These are phyloP conservation scores for Felis chaus DNA, from an alignment of 2,113 vertebrate species.

Conservation along the genomic window DNA sequence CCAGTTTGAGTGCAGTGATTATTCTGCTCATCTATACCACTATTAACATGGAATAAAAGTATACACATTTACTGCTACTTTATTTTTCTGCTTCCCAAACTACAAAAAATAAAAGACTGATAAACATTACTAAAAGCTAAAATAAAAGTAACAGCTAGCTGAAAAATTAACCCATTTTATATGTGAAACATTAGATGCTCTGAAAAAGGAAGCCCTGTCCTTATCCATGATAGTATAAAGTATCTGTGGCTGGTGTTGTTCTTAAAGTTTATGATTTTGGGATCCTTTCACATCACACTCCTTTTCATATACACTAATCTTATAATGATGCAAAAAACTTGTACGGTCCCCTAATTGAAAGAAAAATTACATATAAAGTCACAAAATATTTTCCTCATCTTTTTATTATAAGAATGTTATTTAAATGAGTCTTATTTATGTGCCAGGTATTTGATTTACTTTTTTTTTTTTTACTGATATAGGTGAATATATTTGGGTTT, in stretches of 20 bases:
- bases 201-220: not conserved
- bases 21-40: not conserved
- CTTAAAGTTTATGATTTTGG: not conserved
- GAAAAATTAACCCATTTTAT: not conserved
- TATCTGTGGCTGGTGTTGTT: not conserved
- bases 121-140: not conserved
- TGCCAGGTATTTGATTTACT: not conserved
- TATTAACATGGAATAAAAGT: conserved; percentile 13
- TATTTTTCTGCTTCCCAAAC: not conserved
- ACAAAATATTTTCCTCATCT: not conserved
- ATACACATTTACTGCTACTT: not conserved
- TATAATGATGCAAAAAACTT: not conserved
- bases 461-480: not conserved
- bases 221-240: not conserved
- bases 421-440: not conserved
- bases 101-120: not conserved
- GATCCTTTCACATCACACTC: not conserved
- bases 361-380: not conserved
- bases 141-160: not conserved
- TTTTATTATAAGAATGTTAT: not conserved
- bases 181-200: not conserved
- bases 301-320: not conserved
- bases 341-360: not conserved
- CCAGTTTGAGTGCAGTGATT: conserved; percentile 47
- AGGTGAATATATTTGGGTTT: not conserved